A percentile compares a stretch with the other conserved stretches of the same genome.
phyloP scores from a whole-genome alignment of 2,797 vertebrate genomes.

The Spheniscus humboldti region DNA sequence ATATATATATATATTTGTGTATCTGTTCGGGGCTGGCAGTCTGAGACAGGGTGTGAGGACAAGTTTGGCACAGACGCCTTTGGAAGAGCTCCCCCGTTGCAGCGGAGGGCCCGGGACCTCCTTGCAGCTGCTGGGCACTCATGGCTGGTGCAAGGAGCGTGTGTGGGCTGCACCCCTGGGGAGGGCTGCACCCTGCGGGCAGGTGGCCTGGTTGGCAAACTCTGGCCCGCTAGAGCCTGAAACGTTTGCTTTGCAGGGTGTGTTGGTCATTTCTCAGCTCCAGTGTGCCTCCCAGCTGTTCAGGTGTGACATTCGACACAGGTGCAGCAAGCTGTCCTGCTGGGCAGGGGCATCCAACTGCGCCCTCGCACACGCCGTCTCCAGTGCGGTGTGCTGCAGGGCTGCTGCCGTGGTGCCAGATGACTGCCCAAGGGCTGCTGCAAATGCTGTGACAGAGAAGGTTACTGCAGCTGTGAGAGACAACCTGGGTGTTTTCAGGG shows the following conservation, averaged over 20 bases:
- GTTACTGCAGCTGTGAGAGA: background rate
- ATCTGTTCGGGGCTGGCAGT: background rate
- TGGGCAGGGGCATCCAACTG: background rate
- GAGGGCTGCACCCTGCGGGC: background rate
- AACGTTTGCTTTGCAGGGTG: background rate
- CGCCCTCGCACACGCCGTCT: fast-evolving
- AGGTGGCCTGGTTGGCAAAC: background rate
- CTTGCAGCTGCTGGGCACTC: background rate
- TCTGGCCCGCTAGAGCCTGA: no score
- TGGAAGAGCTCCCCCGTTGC: background rate
- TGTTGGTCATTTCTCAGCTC: background rate
- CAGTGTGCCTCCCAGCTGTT: fast-evolving
- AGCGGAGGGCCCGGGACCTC: background rate
- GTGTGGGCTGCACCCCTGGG: background rate
- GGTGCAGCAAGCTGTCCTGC: background rate
- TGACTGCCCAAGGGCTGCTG: fast-evolving
- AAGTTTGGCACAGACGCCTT: background rate
- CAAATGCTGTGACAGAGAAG: fast-evolving
- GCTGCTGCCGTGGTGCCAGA: fast-evolving
- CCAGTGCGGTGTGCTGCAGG: background rate
- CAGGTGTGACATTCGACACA: fast-evolving
- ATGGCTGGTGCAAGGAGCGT: fast-evolving
- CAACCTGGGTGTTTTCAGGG: no score
- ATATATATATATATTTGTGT: fast-evolving
- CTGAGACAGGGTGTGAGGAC: background rate